Conservation (phyloP, 2,797 vertebrate species). For the Buceros bicornis region DNA sequence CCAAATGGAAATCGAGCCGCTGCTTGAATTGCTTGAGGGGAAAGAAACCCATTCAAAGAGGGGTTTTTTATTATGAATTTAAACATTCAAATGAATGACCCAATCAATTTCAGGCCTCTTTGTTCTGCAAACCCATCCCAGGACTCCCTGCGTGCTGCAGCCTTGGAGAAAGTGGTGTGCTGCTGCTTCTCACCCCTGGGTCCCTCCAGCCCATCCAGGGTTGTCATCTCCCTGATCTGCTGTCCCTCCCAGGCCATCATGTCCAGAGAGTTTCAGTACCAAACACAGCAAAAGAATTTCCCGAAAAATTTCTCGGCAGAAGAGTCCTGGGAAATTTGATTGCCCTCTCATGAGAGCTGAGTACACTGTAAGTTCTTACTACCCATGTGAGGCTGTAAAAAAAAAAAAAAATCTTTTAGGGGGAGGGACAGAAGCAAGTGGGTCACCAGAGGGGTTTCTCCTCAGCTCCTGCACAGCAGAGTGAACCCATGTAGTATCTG, state of each 20-base stretch:
- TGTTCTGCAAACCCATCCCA: not conserved
- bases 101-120: constrained; percentile 13
- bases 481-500: not conserved
- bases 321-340: not conserved
- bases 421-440: not conserved
- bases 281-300: not conserved
- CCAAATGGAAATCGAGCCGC: constrained; percentile 58
- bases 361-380: not conserved
- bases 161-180: not conserved
- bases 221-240: not conserved
- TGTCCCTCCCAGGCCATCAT: not conserved
- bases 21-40: constrained; percentile 33
- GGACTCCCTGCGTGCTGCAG: not conserved
- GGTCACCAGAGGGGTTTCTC: not conserved
- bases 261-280: not conserved
- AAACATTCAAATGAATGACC: constrained; percentile 51
- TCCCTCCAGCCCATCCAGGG: not conserved
- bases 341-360: not conserved
- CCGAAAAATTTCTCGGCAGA: not conserved
- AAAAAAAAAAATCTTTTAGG: not conserved
- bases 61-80: constrained; percentile 16
- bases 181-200: not conserved
- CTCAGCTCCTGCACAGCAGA: not conserved
- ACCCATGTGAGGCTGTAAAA: not conserved
- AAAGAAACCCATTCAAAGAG: constrained; percentile 28